Percentiles rank a stretch among this genome's conserved stretches.
These are phyloP conservation scores for Drosophila quinaria DNA, from an alignment of 2,888 invertebrate species.

Conservation along the genomic window DNA sequence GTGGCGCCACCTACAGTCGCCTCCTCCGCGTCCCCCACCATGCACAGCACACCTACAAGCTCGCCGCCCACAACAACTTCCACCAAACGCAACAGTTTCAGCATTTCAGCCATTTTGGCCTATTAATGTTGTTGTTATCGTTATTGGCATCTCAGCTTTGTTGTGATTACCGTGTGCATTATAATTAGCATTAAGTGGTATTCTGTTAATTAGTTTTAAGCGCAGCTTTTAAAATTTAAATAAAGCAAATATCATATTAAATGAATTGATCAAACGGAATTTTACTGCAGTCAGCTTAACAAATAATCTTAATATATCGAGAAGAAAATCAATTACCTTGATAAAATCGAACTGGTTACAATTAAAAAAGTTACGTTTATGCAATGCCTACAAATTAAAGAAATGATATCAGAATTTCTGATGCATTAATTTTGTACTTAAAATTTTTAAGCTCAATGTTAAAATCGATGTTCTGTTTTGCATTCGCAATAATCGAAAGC, in stretches of 20 bases:
- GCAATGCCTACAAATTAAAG: no score
- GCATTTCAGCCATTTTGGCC: conserved; percentile 85
- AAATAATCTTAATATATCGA: background rate
- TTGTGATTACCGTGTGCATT: conserved; percentile 76
- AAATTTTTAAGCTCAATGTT: background rate
- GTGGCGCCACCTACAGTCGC: conserved; percentile 12
- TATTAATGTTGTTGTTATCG: conserved; percentile 47
- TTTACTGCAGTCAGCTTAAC: conserved; percentile 11
- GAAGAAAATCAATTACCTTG: no score
- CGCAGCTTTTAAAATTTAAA: conserved; percentile 29
- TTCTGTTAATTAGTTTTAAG: conserved; percentile 58
- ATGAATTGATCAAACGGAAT: background rate
- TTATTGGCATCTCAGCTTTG: conserved; percentile 26
- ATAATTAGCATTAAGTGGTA: conserved; percentile 49
- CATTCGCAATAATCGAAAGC: conserved; percentile 13
- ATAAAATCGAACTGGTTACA: no score
- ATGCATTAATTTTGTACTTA: background rate
- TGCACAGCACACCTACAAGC: conserved; percentile 16
- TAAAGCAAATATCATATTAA: conserved; percentile 24
- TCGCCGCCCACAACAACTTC: conserved; percentile 53
- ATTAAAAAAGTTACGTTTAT: no score
- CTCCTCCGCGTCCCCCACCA: background rate
- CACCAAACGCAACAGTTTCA: conserved; percentile 84
- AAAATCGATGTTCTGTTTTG: background rate
- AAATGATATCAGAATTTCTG: no score